Evolutionary conservation across 2,797 vertebrate genomes (phyloP).

Genomic region (Sarcoramphus papa): DNA sequence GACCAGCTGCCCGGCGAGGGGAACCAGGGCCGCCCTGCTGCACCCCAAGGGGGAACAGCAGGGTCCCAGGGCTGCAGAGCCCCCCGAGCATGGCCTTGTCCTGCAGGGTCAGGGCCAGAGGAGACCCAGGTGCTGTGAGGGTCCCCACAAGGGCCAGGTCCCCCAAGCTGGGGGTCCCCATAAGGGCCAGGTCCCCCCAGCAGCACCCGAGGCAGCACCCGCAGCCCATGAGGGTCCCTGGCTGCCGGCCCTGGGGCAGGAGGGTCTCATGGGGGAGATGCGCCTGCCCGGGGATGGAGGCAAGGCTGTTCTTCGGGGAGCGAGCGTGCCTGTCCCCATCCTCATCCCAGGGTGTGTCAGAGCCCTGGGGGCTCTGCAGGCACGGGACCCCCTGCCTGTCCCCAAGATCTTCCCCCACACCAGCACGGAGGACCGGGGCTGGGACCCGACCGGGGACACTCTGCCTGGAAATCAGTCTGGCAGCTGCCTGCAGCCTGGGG

Average conservation of each 20-base stretch:
- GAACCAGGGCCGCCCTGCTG: not conserved
- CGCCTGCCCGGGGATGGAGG: rapidly evolving
- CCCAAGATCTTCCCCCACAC: rapidly evolving
- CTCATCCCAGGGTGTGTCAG: not conserved
- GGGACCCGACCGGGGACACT: rapidly evolving
- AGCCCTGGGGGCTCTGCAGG: not conserved
- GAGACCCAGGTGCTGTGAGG: not conserved
- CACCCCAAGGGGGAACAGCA: not conserved
- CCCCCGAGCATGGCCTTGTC: not conserved
- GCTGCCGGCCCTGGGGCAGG: not conserved
- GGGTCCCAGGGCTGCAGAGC: not conserved
- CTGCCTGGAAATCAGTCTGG: not conserved
- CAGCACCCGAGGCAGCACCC: not conserved
- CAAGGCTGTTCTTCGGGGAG: not conserved
- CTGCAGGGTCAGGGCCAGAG: not conserved
- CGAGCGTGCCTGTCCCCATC: not conserved
- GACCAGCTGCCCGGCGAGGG: not conserved
- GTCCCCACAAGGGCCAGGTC: not conserved
- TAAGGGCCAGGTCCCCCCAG: not conserved
- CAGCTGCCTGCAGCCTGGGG: not conserved
- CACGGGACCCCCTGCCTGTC: not conserved
- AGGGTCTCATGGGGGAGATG: not conserved
- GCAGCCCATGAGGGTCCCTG: not conserved
- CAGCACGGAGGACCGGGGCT: not conserved
- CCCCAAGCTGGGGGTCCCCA: not conserved